Conservation (phyloP, 2,113 vertebrate genomes). For the Alces alces region DNA sequence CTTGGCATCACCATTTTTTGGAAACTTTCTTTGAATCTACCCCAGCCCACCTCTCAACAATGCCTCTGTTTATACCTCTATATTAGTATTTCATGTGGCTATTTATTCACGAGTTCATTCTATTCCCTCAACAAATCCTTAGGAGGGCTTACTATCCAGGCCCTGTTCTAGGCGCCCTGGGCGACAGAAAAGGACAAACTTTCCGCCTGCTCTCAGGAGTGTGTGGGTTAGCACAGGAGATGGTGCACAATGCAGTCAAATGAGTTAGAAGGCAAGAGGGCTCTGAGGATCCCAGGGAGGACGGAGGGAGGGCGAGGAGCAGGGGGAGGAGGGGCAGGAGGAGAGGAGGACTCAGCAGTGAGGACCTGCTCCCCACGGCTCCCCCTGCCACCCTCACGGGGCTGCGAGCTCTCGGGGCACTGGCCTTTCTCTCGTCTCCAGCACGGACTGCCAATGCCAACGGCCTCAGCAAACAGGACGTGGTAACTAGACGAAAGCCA, state of each 20-base stretch:
- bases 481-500: fast-evolving
- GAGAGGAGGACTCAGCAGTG: neutral
- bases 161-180: no score
- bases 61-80: neutral
- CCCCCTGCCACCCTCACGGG: neutral
- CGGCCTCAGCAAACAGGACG: fast-evolving
- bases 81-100: neutral
- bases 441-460: neutral
- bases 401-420: neutral
- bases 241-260: fast-evolving
- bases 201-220: neutral
- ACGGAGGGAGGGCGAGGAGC: neutral
- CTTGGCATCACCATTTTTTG: neutral
- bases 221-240: fast-evolving
- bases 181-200: neutral
- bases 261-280: fast-evolving
- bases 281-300: fast-evolving
- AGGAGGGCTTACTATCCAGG: neutral
- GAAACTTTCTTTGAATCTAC: neutral
- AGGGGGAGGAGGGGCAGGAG: neutral
- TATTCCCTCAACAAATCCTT: neutral
- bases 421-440: neutral
- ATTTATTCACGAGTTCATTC: neutral
- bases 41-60: neutral
- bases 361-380: fast-evolving